Conservation (phyloP, 2,888 invertebrate species). For the Drosophila longiperda region DNA sequence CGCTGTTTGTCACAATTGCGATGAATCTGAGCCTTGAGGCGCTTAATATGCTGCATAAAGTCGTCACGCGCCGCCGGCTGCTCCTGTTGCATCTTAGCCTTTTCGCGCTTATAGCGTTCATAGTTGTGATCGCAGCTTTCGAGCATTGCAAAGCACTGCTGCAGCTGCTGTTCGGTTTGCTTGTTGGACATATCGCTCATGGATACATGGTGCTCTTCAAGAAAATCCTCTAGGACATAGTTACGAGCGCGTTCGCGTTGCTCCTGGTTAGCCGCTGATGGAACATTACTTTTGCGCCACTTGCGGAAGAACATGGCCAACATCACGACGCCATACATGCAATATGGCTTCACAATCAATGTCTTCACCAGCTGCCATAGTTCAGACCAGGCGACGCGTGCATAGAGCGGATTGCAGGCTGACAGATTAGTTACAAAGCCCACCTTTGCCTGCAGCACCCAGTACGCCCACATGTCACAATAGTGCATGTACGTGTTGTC, state of each 20-base stretch:
- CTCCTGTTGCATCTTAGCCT: conserved; percentile 73
- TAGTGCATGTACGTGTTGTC: conserved; percentile 80
- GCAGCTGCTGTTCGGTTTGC: conserved; percentile 82
- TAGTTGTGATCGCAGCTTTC: conserved; percentile 83
- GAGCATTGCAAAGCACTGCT: conserved; percentile 79
- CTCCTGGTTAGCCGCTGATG: conserved; percentile 64
- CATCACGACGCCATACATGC: conserved; percentile 83
- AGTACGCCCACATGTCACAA: conserved; percentile 81
- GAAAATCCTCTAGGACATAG: conserved; percentile 86
- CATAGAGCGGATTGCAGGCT: conserved; percentile 82
- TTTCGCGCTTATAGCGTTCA: conserved; percentile 82
- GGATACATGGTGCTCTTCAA: conserved; percentile 84
- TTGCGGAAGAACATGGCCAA: conserved; percentile 84
- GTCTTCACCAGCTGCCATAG: conserved; percentile 83
- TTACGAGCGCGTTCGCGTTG: conserved; percentile 86
- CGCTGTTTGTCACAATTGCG: conserved; percentile 73
- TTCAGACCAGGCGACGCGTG: conserved; percentile 76
- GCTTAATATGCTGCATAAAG: conserved; percentile 83
- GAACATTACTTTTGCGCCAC: conserved; percentile 77
- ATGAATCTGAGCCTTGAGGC: conserved; percentile 82
- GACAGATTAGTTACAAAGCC: conserved; percentile 82
- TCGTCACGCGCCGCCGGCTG: conserved; percentile 76
- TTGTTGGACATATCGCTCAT: conserved; percentile 83
- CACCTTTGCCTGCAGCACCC: conserved; percentile 81
- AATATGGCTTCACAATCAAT: conserved; percentile 83